phyloP scores from a whole-genome alignment of 2,888 invertebrate genomes.

The Acanthosepion lycidas region DNA sequence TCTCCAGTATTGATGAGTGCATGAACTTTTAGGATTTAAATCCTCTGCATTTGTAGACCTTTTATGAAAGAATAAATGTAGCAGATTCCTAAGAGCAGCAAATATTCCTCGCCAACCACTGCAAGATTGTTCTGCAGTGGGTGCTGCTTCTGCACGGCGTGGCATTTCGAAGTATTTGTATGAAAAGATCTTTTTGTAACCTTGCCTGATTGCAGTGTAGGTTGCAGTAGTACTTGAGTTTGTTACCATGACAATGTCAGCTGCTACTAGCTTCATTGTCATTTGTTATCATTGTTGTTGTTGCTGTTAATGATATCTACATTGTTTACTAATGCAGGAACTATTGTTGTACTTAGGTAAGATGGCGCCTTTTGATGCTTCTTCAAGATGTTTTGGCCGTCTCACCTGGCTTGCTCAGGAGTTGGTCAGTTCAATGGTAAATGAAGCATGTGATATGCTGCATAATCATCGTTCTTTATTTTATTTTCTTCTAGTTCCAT shows the following conservation, averaged over 20 bases:
- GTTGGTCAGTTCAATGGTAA: conserved; percentile 16
- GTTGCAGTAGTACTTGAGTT: not conserved
- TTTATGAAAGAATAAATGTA: too few species aligned
- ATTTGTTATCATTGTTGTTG: not conserved
- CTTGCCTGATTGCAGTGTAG: conserved; percentile 24
- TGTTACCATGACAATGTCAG: not conserved
- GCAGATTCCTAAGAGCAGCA: not conserved
- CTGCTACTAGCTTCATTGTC: conserved; percentile 5
- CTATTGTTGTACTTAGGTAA: not conserved
- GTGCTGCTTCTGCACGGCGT: not conserved
- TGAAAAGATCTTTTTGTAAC: not conserved
- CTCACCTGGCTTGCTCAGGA: not conserved
- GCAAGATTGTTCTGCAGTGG: not conserved
- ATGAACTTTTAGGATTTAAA: too few species aligned
- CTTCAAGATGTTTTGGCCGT: conserved; percentile 7
- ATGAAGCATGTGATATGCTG: not conserved
- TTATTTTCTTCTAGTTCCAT: not conserved
- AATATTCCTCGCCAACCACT: not conserved
- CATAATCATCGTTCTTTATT: not conserved
- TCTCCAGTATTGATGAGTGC: too few species aligned
- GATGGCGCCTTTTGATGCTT: not conserved
- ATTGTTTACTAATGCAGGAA: not conserved
- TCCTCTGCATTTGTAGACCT: too few species aligned
- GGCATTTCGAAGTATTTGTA: not conserved
- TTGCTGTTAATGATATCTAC: conserved; percentile 39